A percentile compares a stretch with the other conserved stretches of the same genome.
Evolutionary conservation across 2,888 invertebrate genomes (phyloP).

Genomic region (Acanthosoma haemorrhoidale): DNA sequence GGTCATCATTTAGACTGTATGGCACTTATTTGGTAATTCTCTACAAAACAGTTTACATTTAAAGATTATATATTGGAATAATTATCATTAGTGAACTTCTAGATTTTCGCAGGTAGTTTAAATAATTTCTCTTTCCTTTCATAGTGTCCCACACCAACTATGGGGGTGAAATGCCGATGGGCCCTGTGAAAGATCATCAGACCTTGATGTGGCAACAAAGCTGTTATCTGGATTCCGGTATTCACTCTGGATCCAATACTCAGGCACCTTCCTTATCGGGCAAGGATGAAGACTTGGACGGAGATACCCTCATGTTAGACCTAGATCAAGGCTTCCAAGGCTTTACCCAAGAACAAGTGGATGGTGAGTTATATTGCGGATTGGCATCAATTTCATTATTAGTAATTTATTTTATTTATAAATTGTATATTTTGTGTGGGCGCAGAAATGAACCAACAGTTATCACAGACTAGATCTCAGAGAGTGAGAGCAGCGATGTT

Average conservation of each 20-base stretch:
- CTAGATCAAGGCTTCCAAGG: slow-evolving; percentile 86
- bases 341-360: slow-evolving; percentile 91
- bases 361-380: slow-evolving; percentile 57
- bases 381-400: background rate
- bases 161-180: slow-evolving; percentile 64
- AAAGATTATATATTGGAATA: no score
- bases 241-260: slow-evolving; percentile 91
- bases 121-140: slow-evolving; percentile 42
- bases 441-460: slow-evolving; percentile 88
- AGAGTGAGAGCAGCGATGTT: slow-evolving; percentile 98
- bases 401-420: background rate
- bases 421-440: background rate
- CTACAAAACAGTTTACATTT: no score
- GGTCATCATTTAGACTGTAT: no score
- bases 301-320: slow-evolving; percentile 82
- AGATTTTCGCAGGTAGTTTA: no score
- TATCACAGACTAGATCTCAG: slow-evolving; percentile 92
- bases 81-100: no score
- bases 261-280: slow-evolving; percentile 90
- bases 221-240: slow-evolving; percentile 90
- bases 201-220: slow-evolving; percentile 94
- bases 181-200: slow-evolving; percentile 79
- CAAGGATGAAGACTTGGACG: slow-evolving; percentile 91
- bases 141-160: slow-evolving; percentile 80
- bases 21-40: no score